phyloP scores from a whole-genome alignment of 2,797 vertebrate genomes.

The Cephalopachus bancanus region DNA sequence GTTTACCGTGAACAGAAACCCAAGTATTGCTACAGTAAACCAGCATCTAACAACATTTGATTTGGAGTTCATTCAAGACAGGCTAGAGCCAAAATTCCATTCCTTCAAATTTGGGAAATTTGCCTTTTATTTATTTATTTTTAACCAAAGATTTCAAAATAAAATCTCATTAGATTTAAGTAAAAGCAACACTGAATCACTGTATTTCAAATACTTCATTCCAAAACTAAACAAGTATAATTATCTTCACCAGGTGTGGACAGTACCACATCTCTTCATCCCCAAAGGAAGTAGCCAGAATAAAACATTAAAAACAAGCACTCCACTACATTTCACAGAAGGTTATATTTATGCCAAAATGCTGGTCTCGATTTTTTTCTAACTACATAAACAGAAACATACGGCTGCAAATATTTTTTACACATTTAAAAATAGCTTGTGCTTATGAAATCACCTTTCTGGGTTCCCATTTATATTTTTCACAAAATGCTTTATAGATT shows the following conservation, averaged over 20 bases:
- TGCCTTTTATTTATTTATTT: conserved; percentile 76
- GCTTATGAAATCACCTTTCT: conserved; percentile 72
- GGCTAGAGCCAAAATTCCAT: conserved; percentile 80
- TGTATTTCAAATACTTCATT: conserved; percentile 79
- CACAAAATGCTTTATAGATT: conserved; percentile 56
- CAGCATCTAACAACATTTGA: conserved; percentile 84
- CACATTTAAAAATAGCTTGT: conserved; percentile 68
- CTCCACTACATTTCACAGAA: conserved; percentile 63
- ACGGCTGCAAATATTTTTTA: conserved; percentile 59
- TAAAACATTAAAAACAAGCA: conserved; percentile 59
- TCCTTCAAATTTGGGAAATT: conserved; percentile 79
- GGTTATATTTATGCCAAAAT: conserved; percentile 71
- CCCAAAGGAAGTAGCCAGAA: conserved; percentile 5
- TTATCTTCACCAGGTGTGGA: conserved; percentile 63
- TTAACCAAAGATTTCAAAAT: conserved; percentile 79
- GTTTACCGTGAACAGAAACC: conserved; percentile 84
- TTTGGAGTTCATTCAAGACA: conserved; percentile 83
- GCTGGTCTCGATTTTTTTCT: conserved; percentile 63
- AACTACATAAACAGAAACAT: conserved; percentile 76
- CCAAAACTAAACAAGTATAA: conserved; percentile 72
- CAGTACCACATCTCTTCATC: background rate
- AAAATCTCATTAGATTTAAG: conserved; percentile 71
- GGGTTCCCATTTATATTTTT: conserved; percentile 57
- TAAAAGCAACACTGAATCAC: conserved; percentile 77
- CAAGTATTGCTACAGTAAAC: conserved; percentile 80